Percentiles rank a stretch among this genome's conserved stretches.
These are phyloP conservation scores for Psittacula echo DNA, from an alignment of 2,797 vertebrate genomes.

Conservation along the genomic window DNA sequence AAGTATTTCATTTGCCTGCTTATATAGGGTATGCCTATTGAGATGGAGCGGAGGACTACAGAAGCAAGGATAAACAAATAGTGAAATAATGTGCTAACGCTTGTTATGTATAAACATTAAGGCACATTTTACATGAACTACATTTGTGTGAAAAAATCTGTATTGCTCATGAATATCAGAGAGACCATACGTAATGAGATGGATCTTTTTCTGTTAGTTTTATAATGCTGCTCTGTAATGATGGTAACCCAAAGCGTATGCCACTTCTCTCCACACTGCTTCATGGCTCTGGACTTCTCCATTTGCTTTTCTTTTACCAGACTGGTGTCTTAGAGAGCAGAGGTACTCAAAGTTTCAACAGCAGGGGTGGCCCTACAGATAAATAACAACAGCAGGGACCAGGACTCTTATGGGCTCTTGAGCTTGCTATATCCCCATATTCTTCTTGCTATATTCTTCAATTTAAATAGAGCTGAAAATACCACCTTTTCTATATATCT, in stretches of 20 bases:
- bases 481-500: not conserved
- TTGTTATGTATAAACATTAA: not conserved
- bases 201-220: not conserved
- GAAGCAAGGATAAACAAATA: not conserved
- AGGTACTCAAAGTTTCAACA: not conserved
- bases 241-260: not conserved
- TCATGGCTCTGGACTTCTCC: not conserved
- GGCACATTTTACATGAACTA: not conserved
- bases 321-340: not conserved
- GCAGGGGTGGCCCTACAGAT: not conserved
- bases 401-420: not conserved
- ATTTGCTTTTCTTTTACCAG: not conserved
- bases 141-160: not conserved
- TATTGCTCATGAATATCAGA: not conserved
- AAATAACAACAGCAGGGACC: not conserved
- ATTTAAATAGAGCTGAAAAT: not conserved
- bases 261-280: not conserved
- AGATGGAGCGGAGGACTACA: not conserved
- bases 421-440: not conserved
- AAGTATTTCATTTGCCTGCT: not conserved
- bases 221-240: not conserved
- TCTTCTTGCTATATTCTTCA: not conserved
- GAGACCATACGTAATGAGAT: not conserved
- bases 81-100: not conserved
- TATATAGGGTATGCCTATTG: not conserved